Conservation (phyloP, 2,113 vertebrate genomes). For the Notechis scutatus region DNA sequence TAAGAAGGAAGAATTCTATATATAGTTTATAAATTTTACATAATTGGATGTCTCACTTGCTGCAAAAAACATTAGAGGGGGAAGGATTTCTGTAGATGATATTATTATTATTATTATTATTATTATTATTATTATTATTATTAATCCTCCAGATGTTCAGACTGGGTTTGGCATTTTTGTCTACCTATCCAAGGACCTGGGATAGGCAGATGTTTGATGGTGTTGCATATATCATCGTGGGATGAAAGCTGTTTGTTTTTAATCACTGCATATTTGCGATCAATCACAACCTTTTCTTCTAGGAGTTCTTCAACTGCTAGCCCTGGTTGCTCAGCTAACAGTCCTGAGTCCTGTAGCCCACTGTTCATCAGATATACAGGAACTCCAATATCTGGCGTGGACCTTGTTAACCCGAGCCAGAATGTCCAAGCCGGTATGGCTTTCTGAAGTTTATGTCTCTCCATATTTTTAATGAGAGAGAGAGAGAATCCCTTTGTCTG, state of each 20-base stretch:
- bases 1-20: constrained; percentile 18
- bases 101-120: not conserved
- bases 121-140: not conserved
- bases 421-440: not conserved
- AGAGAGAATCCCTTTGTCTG: not conserved
- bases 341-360: not conserved
- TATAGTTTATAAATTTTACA: constrained; percentile 12
- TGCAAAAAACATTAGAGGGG: not conserved
- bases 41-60: not conserved
- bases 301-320: too few species aligned
- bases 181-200: not conserved
- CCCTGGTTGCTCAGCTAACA: too few species aligned
- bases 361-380: not conserved
- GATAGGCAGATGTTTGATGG: not conserved
- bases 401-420: not conserved
- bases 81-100: too few species aligned
- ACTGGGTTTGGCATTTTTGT: not conserved
- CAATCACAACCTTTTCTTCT: too few species aligned
- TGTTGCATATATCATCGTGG: too few species aligned
- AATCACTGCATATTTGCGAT: too few species aligned
- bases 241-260: too few species aligned
- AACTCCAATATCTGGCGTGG: not conserved
- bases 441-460: not conserved
- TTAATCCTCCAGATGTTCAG: not conserved
- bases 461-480: not conserved